phyloP scores from a whole-genome alignment of 2,797 vertebrate species.

The Xenops minutus region DNA sequence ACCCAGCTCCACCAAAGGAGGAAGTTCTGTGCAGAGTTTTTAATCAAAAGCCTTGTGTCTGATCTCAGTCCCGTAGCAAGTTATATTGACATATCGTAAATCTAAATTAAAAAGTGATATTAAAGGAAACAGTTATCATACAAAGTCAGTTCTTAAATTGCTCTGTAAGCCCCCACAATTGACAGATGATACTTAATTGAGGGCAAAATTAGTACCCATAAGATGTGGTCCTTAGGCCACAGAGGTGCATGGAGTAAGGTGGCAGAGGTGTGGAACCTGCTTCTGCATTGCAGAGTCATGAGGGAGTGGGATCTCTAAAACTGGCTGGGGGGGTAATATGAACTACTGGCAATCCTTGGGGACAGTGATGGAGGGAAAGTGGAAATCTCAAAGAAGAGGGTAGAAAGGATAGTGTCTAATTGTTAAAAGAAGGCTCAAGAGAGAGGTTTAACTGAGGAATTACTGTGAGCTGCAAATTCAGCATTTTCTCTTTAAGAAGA shows the following conservation, averaged over 20 bases:
- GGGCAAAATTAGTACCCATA: background rate
- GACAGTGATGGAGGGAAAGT: background rate
- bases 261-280: background rate
- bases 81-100: background rate
- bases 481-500: slow-evolving; percentile 6
- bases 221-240: background rate
- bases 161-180: background rate
- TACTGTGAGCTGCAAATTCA: background rate
- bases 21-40: background rate
- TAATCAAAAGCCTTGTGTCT: background rate
- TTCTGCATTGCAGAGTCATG: fast-evolving
- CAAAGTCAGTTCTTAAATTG: background rate
- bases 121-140: background rate
- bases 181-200: background rate
- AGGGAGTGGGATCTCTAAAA: background rate
- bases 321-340: background rate
- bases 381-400: background rate
- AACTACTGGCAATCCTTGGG: background rate
- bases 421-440: background rate
- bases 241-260: background rate
- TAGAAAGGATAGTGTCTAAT: background rate
- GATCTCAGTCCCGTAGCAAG: background rate
- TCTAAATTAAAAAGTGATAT: background rate
- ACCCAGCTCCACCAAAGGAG: background rate
- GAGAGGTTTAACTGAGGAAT: background rate